Base-by-base conservation (phyloP, 92 coral and sea anemone species). In the Epizoanthus ramosus region DNA sequence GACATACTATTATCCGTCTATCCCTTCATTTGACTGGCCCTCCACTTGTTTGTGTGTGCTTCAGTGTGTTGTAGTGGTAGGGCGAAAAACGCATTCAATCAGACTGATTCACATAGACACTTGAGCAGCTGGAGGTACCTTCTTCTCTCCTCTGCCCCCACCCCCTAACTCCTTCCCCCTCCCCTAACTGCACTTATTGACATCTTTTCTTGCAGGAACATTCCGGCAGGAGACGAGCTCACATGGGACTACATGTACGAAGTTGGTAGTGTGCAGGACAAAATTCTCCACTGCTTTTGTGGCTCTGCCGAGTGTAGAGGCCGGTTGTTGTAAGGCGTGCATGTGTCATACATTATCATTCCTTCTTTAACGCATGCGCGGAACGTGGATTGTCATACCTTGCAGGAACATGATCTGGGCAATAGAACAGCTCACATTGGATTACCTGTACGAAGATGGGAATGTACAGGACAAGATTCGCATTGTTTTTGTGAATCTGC, bases 241-340 rank as follows among this genome's bases (percentile, higher is more conserved):
- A 95, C 94, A 24, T 95, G 98, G 98, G 98, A 96, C 89, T 96
- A 96, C 88, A 95, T 95, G 92, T 96, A 96, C 86, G 99, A 96
- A 63, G 98, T 96, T 19, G 99, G 95, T 23, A 96, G 99, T 56
- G 99, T 96, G 43, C 92, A 90, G 50, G 98, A 94, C 75, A 96
- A 96, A 80, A 92, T 89, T 5, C 88, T 96, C 13, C 92, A 95
- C 73, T 96, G 99, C 63, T 94, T 89, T 84, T 96, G 99, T 74
- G 99, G 99, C 73, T 96, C 99, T 31, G 91, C 93, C 37, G 96
- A 94, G 71, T 96, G 99, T 87, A 90, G 98, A 35, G 99, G 99
- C 60, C 39, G 39, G 39, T 35, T 35, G 39, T 35, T 35, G 4
- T 35, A 4, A 35, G 39, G 4, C 39, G 4, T 35, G 39, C 39